Percentiles rank a stretch among this genome's conserved stretches.
Conservation (phyloP, 2,888 invertebrate genomes). For the Apodemia mormo region DNA sequence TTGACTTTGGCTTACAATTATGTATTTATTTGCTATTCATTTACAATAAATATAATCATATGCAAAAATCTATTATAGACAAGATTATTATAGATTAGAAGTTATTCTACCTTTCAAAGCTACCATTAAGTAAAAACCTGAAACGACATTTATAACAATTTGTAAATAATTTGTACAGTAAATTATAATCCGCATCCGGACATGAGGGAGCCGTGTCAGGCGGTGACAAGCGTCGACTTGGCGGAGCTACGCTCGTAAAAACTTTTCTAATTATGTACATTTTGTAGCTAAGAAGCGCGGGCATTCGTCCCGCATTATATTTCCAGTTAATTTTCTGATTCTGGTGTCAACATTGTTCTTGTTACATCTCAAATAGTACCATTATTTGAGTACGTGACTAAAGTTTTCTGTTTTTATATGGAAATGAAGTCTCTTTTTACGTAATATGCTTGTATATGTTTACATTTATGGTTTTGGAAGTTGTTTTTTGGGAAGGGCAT, state of each 20-base stretch:
- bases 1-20: no score
- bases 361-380: conserved; percentile 34
- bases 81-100: no score
- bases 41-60: no score
- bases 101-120: not conserved
- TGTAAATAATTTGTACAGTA: conserved; percentile 69
- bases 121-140: conserved; percentile 1
- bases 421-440: conserved; percentile 14
- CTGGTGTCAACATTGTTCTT: conserved; percentile 50
- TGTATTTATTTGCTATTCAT: no score
- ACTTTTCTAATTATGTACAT: conserved; percentile 81
- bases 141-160: conserved; percentile 53
- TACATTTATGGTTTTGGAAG: not conserved
- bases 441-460: not conserved
- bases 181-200: conserved; percentile 70
- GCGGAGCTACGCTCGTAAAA: conserved; percentile 71
- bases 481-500: no score
- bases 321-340: conserved; percentile 72
- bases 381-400: conserved; percentile 10
- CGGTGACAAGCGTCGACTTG: conserved; percentile 71
- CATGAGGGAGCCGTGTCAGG: conserved; percentile 64
- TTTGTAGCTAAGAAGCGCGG: conserved; percentile 70
- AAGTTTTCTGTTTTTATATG: conserved; percentile 9
- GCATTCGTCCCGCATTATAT: conserved; percentile 65
- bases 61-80: no score